phyloP scores from a whole-genome alignment of 2,113 vertebrate species.

The Calypte anna region DNA sequence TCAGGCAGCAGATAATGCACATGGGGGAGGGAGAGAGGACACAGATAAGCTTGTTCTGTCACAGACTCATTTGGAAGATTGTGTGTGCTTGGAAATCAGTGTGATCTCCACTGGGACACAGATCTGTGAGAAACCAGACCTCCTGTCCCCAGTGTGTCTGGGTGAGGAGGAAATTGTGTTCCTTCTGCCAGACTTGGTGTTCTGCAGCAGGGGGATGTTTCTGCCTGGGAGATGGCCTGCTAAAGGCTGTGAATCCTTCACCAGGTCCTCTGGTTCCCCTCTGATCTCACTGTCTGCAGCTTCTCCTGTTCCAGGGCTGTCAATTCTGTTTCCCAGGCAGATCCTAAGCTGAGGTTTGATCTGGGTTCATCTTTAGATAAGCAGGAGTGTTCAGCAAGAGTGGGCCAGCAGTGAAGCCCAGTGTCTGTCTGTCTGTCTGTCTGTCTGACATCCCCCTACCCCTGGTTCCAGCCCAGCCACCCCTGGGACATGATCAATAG shows the following conservation, averaged over 20 bases:
- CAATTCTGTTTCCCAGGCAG: neutral
- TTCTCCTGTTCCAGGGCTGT: neutral
- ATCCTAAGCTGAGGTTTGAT: neutral
- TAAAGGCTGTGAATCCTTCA: neutral
- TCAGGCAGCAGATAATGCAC: neutral
- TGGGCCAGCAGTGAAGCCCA: neutral
- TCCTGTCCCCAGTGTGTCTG: neutral
- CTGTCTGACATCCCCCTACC: neutral
- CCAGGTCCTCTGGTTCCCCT: neutral
- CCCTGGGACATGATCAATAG: neutral
- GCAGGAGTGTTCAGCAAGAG: neutral
- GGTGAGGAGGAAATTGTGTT: neutral
- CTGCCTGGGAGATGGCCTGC: neutral
- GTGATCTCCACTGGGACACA: neutral
- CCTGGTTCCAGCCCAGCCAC: fast-evolving
- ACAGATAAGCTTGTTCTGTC: neutral
- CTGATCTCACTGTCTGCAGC: neutral
- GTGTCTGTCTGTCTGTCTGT: neutral
- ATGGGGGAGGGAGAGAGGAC: neutral
- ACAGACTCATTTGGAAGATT: neutral
- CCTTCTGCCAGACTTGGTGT: neutral
- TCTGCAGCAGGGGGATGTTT: neutral
- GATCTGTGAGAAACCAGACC: neutral
- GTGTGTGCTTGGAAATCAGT: neutral
- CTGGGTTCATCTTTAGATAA: neutral